A percentile compares a stretch with the other conserved stretches of the same genome.
Evolutionary conservation across 2,113 vertebrate species (phyloP).

Genomic region (Sebastes fasciatus): DNA sequence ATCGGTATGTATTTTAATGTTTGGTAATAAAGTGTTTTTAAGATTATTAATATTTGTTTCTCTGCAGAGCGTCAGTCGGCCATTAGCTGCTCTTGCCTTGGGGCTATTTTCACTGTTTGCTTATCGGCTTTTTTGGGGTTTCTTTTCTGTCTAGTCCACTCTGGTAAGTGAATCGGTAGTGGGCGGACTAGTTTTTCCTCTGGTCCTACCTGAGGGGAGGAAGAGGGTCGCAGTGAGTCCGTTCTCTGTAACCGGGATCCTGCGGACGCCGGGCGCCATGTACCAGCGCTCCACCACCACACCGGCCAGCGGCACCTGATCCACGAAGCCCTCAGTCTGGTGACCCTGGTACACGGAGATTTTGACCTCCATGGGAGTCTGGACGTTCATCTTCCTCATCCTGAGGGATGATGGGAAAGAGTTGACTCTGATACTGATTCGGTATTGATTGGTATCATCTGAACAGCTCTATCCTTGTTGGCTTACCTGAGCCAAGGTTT

Average conservation of each 20-base stretch:
- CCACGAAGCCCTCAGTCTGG: constrained; percentile 63
- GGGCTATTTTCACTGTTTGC: too few species aligned
- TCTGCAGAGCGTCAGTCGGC: too few species aligned
- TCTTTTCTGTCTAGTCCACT: too few species aligned
- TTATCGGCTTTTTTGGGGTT: too few species aligned
- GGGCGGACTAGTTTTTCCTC: too few species aligned
- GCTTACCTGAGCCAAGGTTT: constrained; percentile 78
- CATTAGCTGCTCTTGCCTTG: too few species aligned
- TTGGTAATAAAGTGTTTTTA: too few species aligned
- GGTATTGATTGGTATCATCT: background rate
- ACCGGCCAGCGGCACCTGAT: constrained; percentile 53
- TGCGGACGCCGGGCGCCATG: constrained; percentile 76
- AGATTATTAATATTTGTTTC: too few species aligned
- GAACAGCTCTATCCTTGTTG: background rate
- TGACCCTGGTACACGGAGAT: constrained; percentile 79
- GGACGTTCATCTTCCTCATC: constrained; percentile 76
- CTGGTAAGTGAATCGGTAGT: too few species aligned
- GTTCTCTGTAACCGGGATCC: constrained; percentile 67
- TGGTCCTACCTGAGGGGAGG: constrained; percentile 78
- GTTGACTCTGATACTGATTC: background rate
- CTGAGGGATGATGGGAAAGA: constrained; percentile 54
- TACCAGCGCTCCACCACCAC: constrained; percentile 81
- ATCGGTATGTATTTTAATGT: too few species aligned
- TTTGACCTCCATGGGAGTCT: constrained; percentile 69
- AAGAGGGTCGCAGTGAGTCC: constrained; percentile 76